Evolutionary conservation across 2,888 invertebrate genomes (phyloP).

Genomic region (Balanococcus diminutus): DNA sequence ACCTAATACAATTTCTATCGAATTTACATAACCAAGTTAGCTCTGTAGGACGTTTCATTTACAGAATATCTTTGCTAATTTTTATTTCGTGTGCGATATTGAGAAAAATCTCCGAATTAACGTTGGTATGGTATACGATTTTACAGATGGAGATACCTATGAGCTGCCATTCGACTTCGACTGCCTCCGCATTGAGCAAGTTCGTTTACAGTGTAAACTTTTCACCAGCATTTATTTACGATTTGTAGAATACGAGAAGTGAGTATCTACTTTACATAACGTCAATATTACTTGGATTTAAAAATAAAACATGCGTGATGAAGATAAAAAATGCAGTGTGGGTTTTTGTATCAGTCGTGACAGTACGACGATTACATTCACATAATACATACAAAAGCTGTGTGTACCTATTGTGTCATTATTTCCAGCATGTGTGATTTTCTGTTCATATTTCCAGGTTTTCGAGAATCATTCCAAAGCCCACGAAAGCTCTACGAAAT

Average conservation of each 20-base stretch:
- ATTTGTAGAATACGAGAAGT: neutral
- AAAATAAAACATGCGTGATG: conserved; percentile 20
- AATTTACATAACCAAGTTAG: neutral
- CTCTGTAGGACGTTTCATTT: neutral
- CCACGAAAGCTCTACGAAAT: neutral
- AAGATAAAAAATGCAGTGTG: neutral
- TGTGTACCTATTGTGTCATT: neutral
- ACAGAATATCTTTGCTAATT: neutral
- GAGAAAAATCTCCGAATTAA: neutral
- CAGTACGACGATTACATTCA: neutral
- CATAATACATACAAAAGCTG: neutral
- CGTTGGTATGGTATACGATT: neutral
- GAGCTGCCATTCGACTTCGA: neutral
- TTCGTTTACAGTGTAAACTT: neutral
- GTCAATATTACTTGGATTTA: conserved; percentile 14
- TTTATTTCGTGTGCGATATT: neutral
- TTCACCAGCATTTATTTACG: neutral
- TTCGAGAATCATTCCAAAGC: neutral
- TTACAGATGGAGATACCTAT: neutral
- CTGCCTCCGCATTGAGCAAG: neutral
- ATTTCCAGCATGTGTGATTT: neutral
- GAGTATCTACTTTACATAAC: neutral
- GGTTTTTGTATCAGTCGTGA: neutral
- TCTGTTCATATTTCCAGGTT: neutral
- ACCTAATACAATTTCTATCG: neutral